Base-by-base conservation (phyloP, 2,113 vertebrate species). In the Cyprichromis sp. region DNA sequence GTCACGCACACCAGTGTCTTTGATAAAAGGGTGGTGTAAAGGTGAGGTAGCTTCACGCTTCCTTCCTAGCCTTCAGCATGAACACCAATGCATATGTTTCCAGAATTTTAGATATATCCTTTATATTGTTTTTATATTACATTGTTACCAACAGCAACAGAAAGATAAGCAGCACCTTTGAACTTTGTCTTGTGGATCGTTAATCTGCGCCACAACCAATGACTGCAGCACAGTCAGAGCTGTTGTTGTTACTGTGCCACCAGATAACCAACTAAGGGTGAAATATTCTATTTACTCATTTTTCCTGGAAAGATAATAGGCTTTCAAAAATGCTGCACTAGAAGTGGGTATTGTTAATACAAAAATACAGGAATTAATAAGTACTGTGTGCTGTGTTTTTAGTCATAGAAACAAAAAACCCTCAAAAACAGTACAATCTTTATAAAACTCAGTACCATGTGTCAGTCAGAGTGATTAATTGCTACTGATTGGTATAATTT, bases 401-500 rank as follows among this genome's bases (percentile, higher is more conserved):
- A 40, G 31, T 63, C 17, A 66, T 29, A 73, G 45, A 57, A 76
- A 19, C 4, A 29, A 73, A 34, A 80, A 53, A 9, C 2, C 16
- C 17, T 50, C 24, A 83, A 81, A 61, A 55, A 57, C 52, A 76
- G 42, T 11, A 53, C 24, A 47, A 78, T 16, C 47, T 63, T 82
- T 11, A 45, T 87, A 79, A 78, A 88, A 84, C 31, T 13, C 11
- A 76, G 26, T 76, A 36, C 68, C 79, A 91, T 82, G 55, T 83
- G 66, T 57, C 26, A 81, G 47, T 36, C 26, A 59, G 36, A 14
- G 45, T 63, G 80, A 93, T 91, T 92, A 87, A 85, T 90, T 79
- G 87, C 26, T 21, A 61, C 59, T 91, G 80, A 90, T 90, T 21
- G 4, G 55, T 61, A 68, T 68, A 57, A 93, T 91, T 93, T 93